These are phyloP conservation scores for Alcis repandata DNA, from an alignment of 2,888 invertebrate genomes.

Conservation along the genomic window DNA sequence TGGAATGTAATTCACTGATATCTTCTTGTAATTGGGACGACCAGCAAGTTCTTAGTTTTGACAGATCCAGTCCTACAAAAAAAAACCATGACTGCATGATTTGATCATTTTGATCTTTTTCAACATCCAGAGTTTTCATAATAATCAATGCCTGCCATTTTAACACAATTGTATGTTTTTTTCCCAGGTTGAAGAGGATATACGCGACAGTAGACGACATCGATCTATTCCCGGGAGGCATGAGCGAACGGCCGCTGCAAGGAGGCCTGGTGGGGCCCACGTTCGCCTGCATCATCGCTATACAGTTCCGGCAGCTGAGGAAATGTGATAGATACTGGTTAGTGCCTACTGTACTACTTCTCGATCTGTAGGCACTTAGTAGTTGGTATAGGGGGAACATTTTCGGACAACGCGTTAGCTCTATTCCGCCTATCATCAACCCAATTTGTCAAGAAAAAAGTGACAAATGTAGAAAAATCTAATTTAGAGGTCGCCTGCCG, in stretches of 20 bases:
- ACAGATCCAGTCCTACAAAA: not conserved
- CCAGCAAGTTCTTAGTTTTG: not conserved
- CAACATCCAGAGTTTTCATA: too few relatives aligned
- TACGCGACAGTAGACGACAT: slow-evolving; percentile 97
- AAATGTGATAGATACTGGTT: slow-evolving; percentile 98
- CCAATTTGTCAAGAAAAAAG: too few relatives aligned
- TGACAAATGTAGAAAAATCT: too few relatives aligned
- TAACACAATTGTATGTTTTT: not conserved
- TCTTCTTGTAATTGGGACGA: not conserved
- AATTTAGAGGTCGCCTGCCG: too few relatives aligned
- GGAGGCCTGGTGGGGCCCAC: slow-evolving; percentile 98
- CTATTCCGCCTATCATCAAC: not conserved
- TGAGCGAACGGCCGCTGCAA: slow-evolving; percentile 95
- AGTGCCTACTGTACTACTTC: slow-evolving; percentile 49
- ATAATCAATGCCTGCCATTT: not conserved
- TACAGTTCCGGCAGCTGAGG: slow-evolving; percentile 95
- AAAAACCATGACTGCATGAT: too few relatives aligned
- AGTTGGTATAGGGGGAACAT: not conserved
- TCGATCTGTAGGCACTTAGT: not conserved
- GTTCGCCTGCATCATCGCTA: slow-evolving; percentile 97
- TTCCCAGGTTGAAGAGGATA: slow-evolving; percentile 89
- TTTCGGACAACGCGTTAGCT: not conserved
- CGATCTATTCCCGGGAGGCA: slow-evolving; percentile 97
- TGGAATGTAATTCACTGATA: not conserved
- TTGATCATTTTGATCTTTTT: too few relatives aligned